phyloP scores from a whole-genome alignment of 2,888 invertebrate genomes.

The Xestia c-nigrum region DNA sequence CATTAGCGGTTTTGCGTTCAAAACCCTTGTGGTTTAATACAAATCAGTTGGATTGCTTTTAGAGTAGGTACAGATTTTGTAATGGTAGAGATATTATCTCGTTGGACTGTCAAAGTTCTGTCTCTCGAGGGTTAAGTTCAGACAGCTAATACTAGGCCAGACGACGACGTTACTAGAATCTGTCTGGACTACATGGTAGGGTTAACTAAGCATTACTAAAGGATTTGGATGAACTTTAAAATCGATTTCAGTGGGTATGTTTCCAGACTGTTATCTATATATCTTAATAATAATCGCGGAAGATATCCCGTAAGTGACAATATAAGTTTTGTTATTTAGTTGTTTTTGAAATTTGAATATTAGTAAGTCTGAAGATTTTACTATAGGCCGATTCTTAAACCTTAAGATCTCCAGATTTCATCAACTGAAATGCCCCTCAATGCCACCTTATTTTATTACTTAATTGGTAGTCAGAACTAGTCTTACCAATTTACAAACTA shows the following conservation, averaged over 20 bases:
- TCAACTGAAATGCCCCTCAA: neutral
- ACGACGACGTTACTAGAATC: constrained; percentile 26
- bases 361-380: too few relatives aligned
- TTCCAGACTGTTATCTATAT: neutral
- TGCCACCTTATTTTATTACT: neutral
- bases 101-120: constrained; percentile 40
- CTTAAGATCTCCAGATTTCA: neutral
- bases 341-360: neutral
- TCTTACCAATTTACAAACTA: neutral
- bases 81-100: constrained; percentile 33
- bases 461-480: neutral
- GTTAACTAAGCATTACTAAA: constrained; percentile 31
- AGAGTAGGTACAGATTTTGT: constrained; percentile 27
- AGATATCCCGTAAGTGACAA: too few relatives aligned
- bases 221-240: neutral
- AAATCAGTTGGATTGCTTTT: constrained; percentile 47
- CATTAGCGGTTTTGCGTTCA: neutral
- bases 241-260: neutral
- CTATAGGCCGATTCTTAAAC: neutral
- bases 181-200: constrained; percentile 23
- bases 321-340: too few relatives aligned
- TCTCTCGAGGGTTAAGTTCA: constrained; percentile 36
- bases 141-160: constrained; percentile 45
- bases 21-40: constrained; percentile 52
- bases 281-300: too few relatives aligned